phyloP scores from a whole-genome alignment of 2,797 vertebrate genomes.

The Aphelocoma californica region DNA sequence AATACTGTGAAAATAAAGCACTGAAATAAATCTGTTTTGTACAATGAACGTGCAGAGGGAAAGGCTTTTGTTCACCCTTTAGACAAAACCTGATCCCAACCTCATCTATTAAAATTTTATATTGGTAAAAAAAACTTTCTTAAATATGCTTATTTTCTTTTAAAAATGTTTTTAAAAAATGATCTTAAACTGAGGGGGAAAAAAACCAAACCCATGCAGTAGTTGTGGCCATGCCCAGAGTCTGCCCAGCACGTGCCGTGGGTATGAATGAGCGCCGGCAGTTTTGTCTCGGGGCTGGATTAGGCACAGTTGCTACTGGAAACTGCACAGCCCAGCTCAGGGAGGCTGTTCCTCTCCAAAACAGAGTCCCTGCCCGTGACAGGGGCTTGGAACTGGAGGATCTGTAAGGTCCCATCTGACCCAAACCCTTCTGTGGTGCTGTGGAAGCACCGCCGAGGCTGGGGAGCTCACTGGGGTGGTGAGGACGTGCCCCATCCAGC shows the following conservation, averaged over 20 bases:
- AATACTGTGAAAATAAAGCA: neutral
- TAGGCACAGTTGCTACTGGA: slow-evolving; percentile 61
- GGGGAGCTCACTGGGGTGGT: neutral
- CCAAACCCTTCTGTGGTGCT: neutral
- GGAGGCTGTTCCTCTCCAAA: neutral
- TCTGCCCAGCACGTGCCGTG: slow-evolving; percentile 3
- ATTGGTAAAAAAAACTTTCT: neutral
- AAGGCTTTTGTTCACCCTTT: neutral
- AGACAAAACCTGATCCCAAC: neutral
- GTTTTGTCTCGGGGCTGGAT: slow-evolving; percentile 32
- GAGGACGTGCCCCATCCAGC: neutral
- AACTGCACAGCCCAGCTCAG: neutral
- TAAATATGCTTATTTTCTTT: neutral
- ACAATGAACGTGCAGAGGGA: fast-evolving
- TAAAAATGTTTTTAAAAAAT: neutral
- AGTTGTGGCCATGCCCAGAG: neutral
- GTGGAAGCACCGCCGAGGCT: neutral
- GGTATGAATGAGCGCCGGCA: slow-evolving; percentile 20
- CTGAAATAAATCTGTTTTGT: neutral
- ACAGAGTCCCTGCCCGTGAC: neutral
- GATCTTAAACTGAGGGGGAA: neutral
- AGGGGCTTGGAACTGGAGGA: neutral
- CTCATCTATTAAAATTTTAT: neutral
- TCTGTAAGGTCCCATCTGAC: neutral
- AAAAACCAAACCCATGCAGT: neutral